Base-by-base conservation (phyloP, 2,797 vertebrate species). In the Furcifer pardalis region DNA sequence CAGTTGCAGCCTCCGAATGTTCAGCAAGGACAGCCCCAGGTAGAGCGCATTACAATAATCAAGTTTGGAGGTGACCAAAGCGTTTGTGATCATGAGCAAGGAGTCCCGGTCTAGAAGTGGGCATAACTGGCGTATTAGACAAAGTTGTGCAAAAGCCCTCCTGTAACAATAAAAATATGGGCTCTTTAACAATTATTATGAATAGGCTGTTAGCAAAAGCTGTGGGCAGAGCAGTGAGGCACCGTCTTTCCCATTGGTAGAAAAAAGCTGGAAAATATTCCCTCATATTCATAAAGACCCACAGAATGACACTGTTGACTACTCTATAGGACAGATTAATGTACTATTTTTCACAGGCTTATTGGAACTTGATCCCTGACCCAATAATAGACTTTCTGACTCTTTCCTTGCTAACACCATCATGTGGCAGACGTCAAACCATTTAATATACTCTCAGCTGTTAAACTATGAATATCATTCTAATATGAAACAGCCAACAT, bases 281-380 rank as follows among this genome's bases (percentile, higher is more conserved):
- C 69, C 76, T 12, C 4, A 19, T 25, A 25, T 86, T 68, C 52
- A n/a, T 17, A 76, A 46, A 42, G 65, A 0, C 32, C 46, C 77
- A 75, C 7, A 42, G 27, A 85, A 88, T 77, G 42, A 27, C 30
- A 49, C 42, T 12, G 7, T n/a, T n/a, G n/a, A n/a, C n/a, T n/a
- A n/a, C n/a, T 76, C 7, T 81, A 35, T 81, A 80, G 82, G 52
- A 56, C 52, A 56, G 73, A 3, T 77, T 82, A 82, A 77, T 1
- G 3, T 69, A 13, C 15, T 77, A 35, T 49, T 52, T 90, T 86
- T 74, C 77, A 52, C 84, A 76, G 49, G 17, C 15, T 86, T 60
- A 0, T 27, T 88, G 83, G 85, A 88, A 84, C 13, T 63, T 84
- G 65, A 59, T 86, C 49, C 49, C 72, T 89, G 62, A 60, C 42